Conservation (phyloP, 2,113 vertebrate genomes). For the Herpailurus yagouaroundi region DNA sequence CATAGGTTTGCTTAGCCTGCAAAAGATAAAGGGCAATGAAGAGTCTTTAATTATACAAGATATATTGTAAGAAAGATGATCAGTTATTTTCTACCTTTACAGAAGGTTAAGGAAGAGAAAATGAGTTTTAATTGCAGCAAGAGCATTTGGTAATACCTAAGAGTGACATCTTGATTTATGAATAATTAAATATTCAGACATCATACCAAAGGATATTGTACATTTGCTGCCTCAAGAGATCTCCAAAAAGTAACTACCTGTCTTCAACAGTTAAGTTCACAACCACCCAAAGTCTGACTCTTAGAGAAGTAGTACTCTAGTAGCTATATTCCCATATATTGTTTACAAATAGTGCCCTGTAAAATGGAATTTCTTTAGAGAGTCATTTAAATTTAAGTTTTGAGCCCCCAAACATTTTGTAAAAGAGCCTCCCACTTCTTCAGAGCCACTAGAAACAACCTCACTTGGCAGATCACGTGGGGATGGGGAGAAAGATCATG, state of each 20-base stretch:
- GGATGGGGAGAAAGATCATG: background rate
- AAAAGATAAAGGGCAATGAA: background rate
- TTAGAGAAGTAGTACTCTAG: background rate
- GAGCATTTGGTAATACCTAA: constrained; percentile 35
- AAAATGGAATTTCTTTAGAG: constrained; percentile 40
- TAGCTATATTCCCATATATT: constrained; percentile 35
- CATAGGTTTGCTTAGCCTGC: background rate
- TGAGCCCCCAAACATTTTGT: background rate
- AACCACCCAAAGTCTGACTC: background rate
- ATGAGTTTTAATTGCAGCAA: constrained; percentile 6
- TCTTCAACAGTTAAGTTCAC: background rate
- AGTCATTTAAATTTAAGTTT: constrained; percentile 52
- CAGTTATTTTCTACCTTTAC: constrained; percentile 31
- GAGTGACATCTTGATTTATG: constrained; percentile 40
- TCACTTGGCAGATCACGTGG: background rate
- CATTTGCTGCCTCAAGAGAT: background rate
- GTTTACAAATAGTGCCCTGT: background rate
- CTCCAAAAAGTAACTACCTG: background rate
- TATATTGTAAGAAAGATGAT: background rate
- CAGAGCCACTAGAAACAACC: constrained; percentile 29
- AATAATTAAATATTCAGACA: constrained; percentile 48
- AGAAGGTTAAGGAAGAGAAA: constrained; percentile 14
- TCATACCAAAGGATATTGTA: background rate
- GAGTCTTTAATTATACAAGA: constrained; percentile 30
- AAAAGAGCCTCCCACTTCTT: constrained; percentile 22